These are phyloP conservation scores for Orchestia grillus DNA, from an alignment of 1,140 invertebrate genomes.

Conservation along the genomic window DNA sequence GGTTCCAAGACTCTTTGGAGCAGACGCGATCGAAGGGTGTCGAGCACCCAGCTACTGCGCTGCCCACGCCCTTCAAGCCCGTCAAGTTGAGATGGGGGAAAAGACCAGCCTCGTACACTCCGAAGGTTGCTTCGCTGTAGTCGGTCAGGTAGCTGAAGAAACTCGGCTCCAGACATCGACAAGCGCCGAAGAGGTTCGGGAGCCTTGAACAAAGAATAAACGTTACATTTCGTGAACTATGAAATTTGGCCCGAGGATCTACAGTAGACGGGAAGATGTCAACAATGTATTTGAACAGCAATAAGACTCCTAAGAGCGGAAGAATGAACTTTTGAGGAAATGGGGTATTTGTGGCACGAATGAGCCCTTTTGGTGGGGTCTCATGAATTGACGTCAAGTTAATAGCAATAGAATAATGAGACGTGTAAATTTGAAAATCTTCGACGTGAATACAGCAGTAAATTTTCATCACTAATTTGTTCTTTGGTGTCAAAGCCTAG, in stretches of 20 bases:
- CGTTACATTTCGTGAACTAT: neutral
- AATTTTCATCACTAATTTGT: no score
- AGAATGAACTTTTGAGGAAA: no score
- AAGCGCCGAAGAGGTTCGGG: neutral
- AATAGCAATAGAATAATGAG: no score
- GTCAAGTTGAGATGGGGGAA: constrained; percentile 35
- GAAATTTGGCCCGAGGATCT: neutral
- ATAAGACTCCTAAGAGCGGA: neutral
- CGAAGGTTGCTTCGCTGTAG: neutral
- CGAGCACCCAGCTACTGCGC: neutral
- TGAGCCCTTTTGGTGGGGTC: no score
- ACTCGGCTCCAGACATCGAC: neutral
- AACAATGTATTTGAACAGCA: neutral
- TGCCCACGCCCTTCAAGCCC: neutral
- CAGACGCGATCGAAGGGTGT: neutral
- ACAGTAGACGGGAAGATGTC: neutral
- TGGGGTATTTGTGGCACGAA: no score
- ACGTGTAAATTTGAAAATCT: no score
- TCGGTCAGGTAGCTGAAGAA: constrained; percentile 37
- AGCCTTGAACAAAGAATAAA: neutral
- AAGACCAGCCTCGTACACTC: constrained; percentile 22
- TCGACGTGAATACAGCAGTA: no score
- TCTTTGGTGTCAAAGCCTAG: no score
- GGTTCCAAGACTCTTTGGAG: neutral
- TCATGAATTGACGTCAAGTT: no score